Evolutionary conservation across 2,888 invertebrate species (phyloP).

Genomic region (Neuroscelio doddi): DNA sequence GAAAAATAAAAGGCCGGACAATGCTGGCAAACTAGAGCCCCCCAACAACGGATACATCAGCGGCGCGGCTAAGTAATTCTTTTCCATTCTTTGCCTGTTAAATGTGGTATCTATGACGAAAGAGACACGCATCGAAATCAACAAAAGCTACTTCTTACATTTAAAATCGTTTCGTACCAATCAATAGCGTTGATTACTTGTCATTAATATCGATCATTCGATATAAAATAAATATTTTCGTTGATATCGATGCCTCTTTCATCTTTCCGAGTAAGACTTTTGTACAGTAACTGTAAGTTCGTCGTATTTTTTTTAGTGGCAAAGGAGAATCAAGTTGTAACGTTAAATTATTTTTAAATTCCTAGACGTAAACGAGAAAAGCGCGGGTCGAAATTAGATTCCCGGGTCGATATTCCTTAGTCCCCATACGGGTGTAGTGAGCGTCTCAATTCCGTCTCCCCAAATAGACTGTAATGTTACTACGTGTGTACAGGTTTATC

Average conservation of each 20-base stretch:
- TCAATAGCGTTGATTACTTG: no score
- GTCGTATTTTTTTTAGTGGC: conserved; percentile 7
- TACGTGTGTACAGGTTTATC: conserved; percentile 34
- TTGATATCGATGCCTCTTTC: no score
- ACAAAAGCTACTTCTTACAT: no score
- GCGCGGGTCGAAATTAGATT: conserved; percentile 18
- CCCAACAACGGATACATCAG: conserved; percentile 69
- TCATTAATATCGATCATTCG: no score
- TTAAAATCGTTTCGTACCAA: no score
- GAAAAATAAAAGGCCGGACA: conserved; percentile 52
- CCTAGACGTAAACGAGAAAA: conserved; percentile 33
- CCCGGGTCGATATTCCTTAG: conserved; percentile 23
- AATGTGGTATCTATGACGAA: no score
- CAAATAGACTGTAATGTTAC: conserved; percentile 36
- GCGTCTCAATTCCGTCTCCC: conserved; percentile 48
- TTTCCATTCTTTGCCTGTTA: no score
- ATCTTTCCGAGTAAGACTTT: no score
- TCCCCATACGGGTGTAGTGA: conserved; percentile 34
- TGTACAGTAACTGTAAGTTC: no score
- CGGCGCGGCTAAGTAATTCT: conserved; percentile 60
- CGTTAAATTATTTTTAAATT: conserved; percentile 45
- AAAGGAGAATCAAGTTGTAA: conserved; percentile 20
- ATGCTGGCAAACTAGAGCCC: conserved; percentile 57
- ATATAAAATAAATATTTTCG: no score
- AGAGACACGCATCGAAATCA: no score